A percentile compares a stretch with the other conserved stretches of the same genome.
Evolutionary conservation across 2,113 vertebrate genomes (phyloP).

Genomic region (Electrona antarctica): DNA sequence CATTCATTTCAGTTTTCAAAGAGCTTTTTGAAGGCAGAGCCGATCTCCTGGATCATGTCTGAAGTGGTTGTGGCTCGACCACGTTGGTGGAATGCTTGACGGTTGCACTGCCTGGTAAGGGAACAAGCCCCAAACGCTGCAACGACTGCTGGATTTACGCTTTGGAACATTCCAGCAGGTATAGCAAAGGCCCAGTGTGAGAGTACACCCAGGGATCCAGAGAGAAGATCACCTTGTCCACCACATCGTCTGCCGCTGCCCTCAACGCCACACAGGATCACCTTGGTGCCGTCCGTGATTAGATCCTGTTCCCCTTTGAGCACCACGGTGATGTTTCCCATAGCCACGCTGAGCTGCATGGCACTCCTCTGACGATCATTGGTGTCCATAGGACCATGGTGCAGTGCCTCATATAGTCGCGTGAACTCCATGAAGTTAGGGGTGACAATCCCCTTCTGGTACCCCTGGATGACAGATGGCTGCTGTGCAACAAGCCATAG

Average conservation of each 20-base stretch:
- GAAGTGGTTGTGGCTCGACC: slow-evolving; percentile 91
- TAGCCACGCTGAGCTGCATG: slow-evolving; percentile 87
- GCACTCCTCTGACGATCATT: slow-evolving; percentile 81
- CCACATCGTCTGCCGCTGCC: slow-evolving; percentile 94
- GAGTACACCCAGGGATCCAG: slow-evolving; percentile 90
- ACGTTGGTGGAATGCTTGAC: slow-evolving; percentile 89
- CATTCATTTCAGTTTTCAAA: slow-evolving; percentile 85
- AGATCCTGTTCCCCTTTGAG: slow-evolving; percentile 93
- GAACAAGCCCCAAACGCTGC: slow-evolving; percentile 91
- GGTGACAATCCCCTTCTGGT: slow-evolving; percentile 90
- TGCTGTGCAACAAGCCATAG: slow-evolving; percentile 92
- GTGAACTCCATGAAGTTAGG: slow-evolving; percentile 95
- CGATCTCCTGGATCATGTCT: slow-evolving; percentile 94
- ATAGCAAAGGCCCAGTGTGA: slow-evolving; percentile 91
- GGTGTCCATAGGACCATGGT: slow-evolving; percentile 83
- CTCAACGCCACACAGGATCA: slow-evolving; percentile 85
- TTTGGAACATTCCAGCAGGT: slow-evolving; percentile 80
- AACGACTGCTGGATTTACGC: slow-evolving; percentile 86
- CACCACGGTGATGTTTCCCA: slow-evolving; percentile 93
- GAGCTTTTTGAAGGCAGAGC: slow-evolving; percentile 88
- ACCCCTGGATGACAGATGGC: slow-evolving; percentile 90
- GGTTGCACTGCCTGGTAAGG: slow-evolving; percentile 90
- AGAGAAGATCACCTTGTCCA: slow-evolving; percentile 94
- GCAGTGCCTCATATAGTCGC: slow-evolving; percentile 90
- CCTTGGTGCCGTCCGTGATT: slow-evolving; percentile 90